Evolutionary conservation across 64 coral and sea anemone species (phyloP).

Genomic region (Stylophora pistillata): DNA sequence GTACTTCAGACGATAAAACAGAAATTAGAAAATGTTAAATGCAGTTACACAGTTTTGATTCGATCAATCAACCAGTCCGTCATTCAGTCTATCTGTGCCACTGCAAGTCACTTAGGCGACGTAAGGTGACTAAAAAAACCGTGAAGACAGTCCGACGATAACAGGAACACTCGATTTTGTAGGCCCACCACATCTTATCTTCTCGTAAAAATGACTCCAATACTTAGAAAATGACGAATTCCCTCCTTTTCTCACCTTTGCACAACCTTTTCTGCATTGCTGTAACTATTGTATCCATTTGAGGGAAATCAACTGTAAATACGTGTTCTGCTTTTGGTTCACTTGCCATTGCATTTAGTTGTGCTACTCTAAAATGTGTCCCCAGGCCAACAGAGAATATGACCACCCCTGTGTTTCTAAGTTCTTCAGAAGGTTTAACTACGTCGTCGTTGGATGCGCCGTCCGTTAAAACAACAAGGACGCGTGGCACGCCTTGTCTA

Average conservation of each 20-base stretch:
- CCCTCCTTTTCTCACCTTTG: conserved; percentile 21
- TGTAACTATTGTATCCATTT: neutral
- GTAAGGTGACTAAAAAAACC: no score
- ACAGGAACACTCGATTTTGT: no score
- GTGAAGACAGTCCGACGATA: no score
- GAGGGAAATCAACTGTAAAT: conserved; percentile 56
- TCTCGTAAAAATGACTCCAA: no score
- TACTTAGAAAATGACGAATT: neutral
- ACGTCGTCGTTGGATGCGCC: conserved; percentile 50
- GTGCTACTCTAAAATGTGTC: conserved; percentile 22
- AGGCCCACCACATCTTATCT: neutral
- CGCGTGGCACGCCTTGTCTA: conserved; percentile 24
- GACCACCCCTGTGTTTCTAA: conserved; percentile 21
- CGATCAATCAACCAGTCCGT: no score
- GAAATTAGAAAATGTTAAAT: no score
- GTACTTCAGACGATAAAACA: no score
- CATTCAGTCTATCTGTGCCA: no score
- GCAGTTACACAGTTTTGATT: no score
- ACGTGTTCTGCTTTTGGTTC: conserved; percentile 22
- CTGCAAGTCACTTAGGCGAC: no score
- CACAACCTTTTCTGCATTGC: conserved; percentile 33
- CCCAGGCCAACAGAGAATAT: conserved; percentile 49
- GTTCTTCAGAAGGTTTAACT: conserved; percentile 42
- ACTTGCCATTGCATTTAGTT: conserved; percentile 44
- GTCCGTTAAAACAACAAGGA: conserved; percentile 52